Evolutionary conservation across 1,140 invertebrate genomes (phyloP).

Genomic region (Temnothorax longispinosus): DNA sequence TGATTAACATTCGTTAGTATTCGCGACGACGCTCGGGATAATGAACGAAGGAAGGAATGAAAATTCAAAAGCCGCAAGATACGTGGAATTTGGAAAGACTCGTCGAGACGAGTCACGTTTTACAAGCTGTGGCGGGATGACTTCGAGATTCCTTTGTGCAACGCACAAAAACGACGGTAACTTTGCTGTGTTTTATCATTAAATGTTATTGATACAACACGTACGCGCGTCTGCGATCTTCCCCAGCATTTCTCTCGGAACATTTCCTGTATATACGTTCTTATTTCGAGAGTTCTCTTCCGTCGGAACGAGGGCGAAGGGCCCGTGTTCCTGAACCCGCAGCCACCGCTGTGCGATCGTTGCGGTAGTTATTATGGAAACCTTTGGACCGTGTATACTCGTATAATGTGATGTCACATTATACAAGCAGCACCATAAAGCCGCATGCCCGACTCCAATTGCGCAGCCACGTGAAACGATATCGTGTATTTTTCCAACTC

Average conservation of each 20-base stretch:
- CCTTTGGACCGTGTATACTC: conserved; percentile 48
- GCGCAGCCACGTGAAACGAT: conserved; percentile 36
- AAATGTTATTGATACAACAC: conserved; percentile 34
- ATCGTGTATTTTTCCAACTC: conserved; percentile 52
- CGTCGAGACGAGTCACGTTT: background rate
- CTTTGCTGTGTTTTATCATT: conserved; percentile 8
- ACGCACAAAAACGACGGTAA: background rate
- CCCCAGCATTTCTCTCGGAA: background rate
- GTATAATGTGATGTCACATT: conserved; percentile 58
- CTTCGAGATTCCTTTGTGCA: background rate
- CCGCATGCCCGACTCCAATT: conserved; percentile 21
- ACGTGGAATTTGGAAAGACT: conserved; percentile 7
- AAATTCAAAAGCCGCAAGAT: conserved; percentile 30
- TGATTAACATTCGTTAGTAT: conserved; percentile 47
- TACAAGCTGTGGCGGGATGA: background rate
- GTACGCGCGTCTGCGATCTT: background rate
- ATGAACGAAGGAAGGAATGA: conserved; percentile 21
- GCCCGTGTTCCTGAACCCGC: background rate
- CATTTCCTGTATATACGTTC: conserved; percentile 24
- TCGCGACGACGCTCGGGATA: conserved; percentile 34
- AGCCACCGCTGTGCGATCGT: conserved; percentile 16
- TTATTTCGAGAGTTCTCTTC: conserved; percentile 37
- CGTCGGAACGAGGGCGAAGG: background rate
- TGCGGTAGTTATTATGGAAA: conserved; percentile 61
- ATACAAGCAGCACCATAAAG: conserved; percentile 57